Evolutionary conservation across 2,113 vertebrate species (phyloP).

Genomic region (Connochaetes taurinus): DNA sequence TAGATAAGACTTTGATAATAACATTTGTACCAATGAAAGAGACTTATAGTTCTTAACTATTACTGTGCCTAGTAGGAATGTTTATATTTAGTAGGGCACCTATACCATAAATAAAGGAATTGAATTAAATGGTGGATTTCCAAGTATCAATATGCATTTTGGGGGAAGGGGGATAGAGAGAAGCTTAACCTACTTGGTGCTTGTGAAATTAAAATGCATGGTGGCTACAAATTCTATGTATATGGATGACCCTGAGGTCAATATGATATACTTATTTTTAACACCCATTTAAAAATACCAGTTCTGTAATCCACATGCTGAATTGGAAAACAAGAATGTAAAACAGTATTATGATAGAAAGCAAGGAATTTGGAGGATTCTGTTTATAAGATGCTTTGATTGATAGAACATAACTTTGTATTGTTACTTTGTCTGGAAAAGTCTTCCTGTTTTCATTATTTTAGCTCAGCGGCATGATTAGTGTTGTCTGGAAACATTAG

Average conservation of each 20-base stretch:
- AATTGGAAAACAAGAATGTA: background rate
- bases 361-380: constrained; percentile 51
- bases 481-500: constrained; percentile 74
- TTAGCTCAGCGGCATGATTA: constrained; percentile 58
- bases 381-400: constrained; percentile 40
- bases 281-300: background rate
- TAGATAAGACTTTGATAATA: background rate
- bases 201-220: background rate
- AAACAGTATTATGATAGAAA: constrained; percentile 12
- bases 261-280: background rate
- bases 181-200: background rate
- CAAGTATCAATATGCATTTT: background rate
- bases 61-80: background rate
- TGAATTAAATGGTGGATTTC: background rate
- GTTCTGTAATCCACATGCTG: background rate
- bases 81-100: background rate
- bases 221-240: background rate
- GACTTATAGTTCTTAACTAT: background rate
- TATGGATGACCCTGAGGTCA: background rate
- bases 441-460: constrained; percentile 82
- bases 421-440: constrained; percentile 68
- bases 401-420: constrained; percentile 41
- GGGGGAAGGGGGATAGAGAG: fast-evolving
- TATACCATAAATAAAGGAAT: background rate
- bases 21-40: background rate